Percentiles rank a stretch among this genome's conserved stretches.
Evolutionary conservation across 2,113 vertebrate genomes (phyloP).

Genomic region (Nothocercus julius): DNA sequence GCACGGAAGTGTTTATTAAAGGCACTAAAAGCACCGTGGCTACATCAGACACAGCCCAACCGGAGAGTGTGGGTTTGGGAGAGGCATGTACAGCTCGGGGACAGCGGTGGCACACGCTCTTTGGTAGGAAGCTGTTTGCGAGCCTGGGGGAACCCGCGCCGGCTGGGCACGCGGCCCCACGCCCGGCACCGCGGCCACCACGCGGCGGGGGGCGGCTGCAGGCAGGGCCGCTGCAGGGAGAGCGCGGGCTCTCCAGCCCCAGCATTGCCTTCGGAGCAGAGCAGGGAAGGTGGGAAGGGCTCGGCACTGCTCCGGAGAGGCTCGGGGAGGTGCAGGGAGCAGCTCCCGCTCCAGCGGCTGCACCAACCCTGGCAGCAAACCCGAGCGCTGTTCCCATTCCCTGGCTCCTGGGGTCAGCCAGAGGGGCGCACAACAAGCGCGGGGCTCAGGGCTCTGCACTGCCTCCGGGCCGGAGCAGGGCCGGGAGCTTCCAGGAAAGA

Average conservation of each 20-base stretch:
- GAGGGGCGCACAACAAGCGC: not conserved
- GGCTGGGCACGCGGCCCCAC: not conserved
- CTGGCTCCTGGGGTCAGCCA: not conserved
- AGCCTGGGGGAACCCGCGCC: not conserved
- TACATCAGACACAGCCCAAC: not conserved
- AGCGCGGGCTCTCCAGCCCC: not conserved
- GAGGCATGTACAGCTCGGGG: not conserved
- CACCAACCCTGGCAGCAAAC: not conserved
- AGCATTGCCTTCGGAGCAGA: not conserved
- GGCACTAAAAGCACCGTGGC: slow-evolving; percentile 67
- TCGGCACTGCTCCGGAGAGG: not conserved
- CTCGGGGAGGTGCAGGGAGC: not conserved
- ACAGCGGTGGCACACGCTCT: not conserved
- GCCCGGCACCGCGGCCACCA: not conserved
- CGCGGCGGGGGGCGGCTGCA: not conserved
- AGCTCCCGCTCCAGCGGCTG: accelerated
- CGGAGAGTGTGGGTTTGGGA: not conserved
- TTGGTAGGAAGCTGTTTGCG: slow-evolving; percentile 15
- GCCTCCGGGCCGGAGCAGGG: not conserved
- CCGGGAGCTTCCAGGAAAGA: slow-evolving; percentile 1
- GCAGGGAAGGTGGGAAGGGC: not conserved
- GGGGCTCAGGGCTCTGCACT: not conserved
- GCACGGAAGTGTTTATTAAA: slow-evolving; percentile 67
- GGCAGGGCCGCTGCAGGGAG: not conserved
- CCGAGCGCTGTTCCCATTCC: not conserved